Evolutionary conservation across 2,113 vertebrate genomes (phyloP).

Genomic region (Protomyctophum bolini): DNA sequence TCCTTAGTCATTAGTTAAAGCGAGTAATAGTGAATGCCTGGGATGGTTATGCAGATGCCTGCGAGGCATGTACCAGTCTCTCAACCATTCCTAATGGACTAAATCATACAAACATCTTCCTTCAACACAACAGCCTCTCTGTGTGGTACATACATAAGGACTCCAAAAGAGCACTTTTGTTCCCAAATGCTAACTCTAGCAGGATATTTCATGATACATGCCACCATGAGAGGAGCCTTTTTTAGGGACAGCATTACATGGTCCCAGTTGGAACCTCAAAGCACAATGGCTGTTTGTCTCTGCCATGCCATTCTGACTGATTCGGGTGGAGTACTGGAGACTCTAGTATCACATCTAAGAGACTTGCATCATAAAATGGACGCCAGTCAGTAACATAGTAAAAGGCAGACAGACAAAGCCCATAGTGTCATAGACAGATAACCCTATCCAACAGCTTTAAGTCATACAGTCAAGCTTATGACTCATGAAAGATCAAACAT

Average conservation of each 20-base stretch:
- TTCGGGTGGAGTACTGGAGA: constrained; percentile 37
- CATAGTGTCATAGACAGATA: constrained; percentile 41
- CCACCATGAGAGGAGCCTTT: constrained; percentile 66
- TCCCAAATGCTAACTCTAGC: constrained; percentile 62
- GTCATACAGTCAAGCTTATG: constrained; percentile 5
- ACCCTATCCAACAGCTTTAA: constrained; percentile 15
- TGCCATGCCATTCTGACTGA: constrained; percentile 24
- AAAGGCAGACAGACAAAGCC: constrained; percentile 37
- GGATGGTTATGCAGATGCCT: constrained; percentile 67
- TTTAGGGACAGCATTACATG: constrained; percentile 59
- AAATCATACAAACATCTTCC: constrained; percentile 67
- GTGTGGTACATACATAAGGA: constrained; percentile 58
- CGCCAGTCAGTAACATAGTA: constrained; percentile 23
- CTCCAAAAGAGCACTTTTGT: constrained; percentile 78
- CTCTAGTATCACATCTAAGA: constrained; percentile 43
- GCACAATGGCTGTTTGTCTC: constrained; percentile 77
- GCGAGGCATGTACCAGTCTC: constrained; percentile 61
- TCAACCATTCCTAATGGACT: constrained; percentile 66
- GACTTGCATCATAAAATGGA: constrained; percentile 49
- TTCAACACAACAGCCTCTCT: constrained; percentile 66
- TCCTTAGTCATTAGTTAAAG: constrained; percentile 69
- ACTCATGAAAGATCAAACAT: constrained; percentile 13
- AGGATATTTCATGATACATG: constrained; percentile 66
- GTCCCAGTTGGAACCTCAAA: constrained; percentile 46
- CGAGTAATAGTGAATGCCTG: constrained; percentile 65